Evolutionary conservation across 1,140 invertebrate species (phyloP).

Genomic region (Plutomurus gul): DNA sequence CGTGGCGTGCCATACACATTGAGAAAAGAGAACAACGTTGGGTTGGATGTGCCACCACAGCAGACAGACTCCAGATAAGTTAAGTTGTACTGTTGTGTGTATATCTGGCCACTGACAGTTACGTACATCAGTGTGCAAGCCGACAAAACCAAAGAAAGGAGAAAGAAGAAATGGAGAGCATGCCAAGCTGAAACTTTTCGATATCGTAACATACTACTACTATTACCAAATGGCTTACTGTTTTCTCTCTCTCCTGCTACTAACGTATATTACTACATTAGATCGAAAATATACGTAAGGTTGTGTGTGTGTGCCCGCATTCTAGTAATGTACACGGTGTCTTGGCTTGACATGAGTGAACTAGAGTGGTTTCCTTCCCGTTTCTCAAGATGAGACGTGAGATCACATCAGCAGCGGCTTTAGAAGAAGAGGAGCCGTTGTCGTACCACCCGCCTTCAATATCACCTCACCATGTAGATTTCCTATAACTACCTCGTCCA

Average conservation of each 20-base stretch:
- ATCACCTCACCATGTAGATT: no score
- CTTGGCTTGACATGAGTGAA: no score
- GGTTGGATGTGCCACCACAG: background rate
- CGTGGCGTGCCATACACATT: background rate
- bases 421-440: background rate
- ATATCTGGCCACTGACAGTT: background rate
- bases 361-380: background rate
- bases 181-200: background rate
- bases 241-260: no score
- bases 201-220: background rate
- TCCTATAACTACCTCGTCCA: no score
- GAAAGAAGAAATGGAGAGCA: no score
- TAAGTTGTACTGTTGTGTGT: background rate
- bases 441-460: background rate
- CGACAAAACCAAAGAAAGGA: background rate
- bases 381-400: background rate
- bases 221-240: no score
- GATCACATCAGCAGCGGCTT: conserved; percentile 11
- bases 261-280: no score
- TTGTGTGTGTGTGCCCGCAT: no score
- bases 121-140: background rate
- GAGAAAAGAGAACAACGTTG: background rate
- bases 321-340: no score
- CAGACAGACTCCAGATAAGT: background rate
- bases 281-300: no score